phyloP scores from a whole-genome alignment of 2,113 vertebrate species.

The Pelecanoides urinatrix region DNA sequence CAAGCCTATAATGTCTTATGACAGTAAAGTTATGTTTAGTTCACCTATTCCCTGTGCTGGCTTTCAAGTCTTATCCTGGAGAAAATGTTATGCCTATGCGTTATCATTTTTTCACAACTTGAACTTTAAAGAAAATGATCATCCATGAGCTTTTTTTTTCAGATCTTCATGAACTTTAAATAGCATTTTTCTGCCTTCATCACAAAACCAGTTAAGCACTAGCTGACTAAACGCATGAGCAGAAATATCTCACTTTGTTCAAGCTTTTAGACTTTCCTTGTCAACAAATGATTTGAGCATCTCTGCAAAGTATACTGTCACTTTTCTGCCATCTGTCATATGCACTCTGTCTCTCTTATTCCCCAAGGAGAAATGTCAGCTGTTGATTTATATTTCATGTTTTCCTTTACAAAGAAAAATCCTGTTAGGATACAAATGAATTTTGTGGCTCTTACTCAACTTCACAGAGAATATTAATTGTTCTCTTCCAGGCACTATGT shows the following conservation, averaged over 20 bases:
- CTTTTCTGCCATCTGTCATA: slow-evolving; percentile 41
- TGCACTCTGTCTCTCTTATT: background rate
- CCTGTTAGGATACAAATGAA: background rate
- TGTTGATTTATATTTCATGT: background rate
- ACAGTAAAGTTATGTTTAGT: slow-evolving; percentile 36
- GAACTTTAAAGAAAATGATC: slow-evolving; percentile 30
- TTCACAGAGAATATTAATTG: background rate
- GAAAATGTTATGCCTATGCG: background rate
- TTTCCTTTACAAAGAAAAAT: slow-evolving; percentile 16
- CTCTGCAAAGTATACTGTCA: slow-evolving; percentile 3
- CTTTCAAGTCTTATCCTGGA: slow-evolving; percentile 35
- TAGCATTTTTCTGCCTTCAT: slow-evolving; percentile 1
- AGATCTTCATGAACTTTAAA: slow-evolving; percentile 21
- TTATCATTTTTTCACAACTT: slow-evolving; percentile 28
- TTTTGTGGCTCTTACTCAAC: background rate
- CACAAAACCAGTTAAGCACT: background rate
- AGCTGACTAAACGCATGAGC: background rate
- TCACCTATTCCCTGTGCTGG: slow-evolving; percentile 1
- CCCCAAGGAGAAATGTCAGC: slow-evolving; percentile 28
- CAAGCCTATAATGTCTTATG: background rate
- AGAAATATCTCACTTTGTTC: slow-evolving; percentile 26
- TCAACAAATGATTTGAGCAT: slow-evolving; percentile 42
- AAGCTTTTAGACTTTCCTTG: slow-evolving; percentile 32
- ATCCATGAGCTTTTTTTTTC: background rate
- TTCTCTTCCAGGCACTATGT: background rate